phyloP scores from a whole-genome alignment of 2,888 invertebrate genomes.

The Metallyticus violacea region DNA sequence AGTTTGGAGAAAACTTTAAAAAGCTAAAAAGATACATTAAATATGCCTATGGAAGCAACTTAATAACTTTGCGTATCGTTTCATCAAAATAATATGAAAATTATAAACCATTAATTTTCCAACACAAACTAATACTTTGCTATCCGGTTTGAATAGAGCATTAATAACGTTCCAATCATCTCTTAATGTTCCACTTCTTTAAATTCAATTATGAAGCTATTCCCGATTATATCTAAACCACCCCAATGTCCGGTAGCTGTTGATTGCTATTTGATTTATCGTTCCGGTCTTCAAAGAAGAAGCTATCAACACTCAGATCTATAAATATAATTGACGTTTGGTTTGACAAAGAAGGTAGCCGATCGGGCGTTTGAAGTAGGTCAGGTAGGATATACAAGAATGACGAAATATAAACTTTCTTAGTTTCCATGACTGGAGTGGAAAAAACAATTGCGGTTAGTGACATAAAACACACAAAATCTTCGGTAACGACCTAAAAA shows the following conservation, averaged over 20 bases:
- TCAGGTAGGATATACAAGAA: background rate
- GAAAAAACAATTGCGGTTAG: no score
- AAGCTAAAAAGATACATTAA: no score
- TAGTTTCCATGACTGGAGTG: background rate
- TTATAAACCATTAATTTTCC: background rate
- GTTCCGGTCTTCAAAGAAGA: background rate
- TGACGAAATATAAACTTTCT: background rate
- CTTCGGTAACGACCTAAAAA: no score
- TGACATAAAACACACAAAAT: no score
- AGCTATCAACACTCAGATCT: background rate
- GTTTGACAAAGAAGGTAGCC: background rate
- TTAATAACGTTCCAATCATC: background rate
- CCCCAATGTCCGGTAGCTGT: background rate
- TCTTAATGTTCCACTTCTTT: background rate
- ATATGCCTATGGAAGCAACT: background rate
- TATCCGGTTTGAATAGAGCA: background rate
- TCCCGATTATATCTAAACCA: background rate
- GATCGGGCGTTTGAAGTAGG: background rate
- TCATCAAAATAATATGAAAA: background rate
- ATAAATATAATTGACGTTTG: background rate
- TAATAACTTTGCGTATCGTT: background rate
- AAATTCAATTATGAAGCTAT: background rate
- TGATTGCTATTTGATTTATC: background rate
- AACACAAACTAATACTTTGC: background rate
- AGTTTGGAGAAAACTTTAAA: no score